Conservation (phyloP, 2,113 vertebrate species). For the Callaeas wilsoni region DNA sequence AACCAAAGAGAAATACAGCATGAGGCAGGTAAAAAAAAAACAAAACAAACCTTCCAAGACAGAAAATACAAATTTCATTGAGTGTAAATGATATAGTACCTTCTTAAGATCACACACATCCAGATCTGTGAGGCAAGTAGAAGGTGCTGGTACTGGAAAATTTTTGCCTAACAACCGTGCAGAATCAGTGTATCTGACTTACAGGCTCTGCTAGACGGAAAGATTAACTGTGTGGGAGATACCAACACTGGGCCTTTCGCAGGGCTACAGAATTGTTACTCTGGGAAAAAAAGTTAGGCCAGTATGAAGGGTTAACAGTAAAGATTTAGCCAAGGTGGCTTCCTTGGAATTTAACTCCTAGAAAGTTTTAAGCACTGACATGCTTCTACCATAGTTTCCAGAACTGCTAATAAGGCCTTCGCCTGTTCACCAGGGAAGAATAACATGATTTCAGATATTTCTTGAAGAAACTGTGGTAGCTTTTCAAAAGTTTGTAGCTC, state of each 20-base stretch:
- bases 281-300: background rate
- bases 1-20: background rate
- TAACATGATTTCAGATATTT: conserved; percentile 66
- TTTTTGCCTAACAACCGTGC: background rate
- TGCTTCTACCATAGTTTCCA: conserved; percentile 75
- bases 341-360: background rate
- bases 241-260: fast-evolving
- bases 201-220: background rate
- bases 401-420: conserved; percentile 73
- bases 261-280: no score
- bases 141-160: background rate
- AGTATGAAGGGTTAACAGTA: background rate
- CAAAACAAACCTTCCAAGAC: background rate
- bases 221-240: background rate
- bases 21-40: fast-evolving
- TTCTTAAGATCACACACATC: background rate
- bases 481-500: conserved; percentile 80
- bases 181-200: background rate
- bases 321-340: background rate
- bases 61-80: background rate
- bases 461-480: conserved; percentile 72
- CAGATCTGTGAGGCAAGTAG: background rate
- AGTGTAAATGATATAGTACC: background rate
- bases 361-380: conserved; percentile 20
- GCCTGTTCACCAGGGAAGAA: conserved; percentile 74